Percentiles rank a stretch among this genome's conserved stretches.
phyloP scores from a whole-genome alignment of 2,113 vertebrate species.

The Grus americana region DNA sequence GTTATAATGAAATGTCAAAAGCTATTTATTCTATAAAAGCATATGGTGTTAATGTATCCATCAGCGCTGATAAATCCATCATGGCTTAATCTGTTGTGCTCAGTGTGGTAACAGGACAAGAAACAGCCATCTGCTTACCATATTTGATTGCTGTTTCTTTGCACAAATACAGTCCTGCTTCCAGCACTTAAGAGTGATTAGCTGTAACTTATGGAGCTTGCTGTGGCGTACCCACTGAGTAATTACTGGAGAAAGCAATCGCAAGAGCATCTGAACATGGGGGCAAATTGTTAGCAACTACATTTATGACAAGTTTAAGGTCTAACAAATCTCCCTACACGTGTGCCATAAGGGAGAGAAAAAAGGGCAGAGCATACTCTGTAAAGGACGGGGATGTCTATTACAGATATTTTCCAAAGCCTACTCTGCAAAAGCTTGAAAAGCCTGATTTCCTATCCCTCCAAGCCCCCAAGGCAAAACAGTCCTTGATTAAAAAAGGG shows the following conservation, averaged over 20 bases:
- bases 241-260: conserved; percentile 58
- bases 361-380: conserved; percentile 9
- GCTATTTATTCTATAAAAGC: conserved; percentile 52
- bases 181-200: conserved; percentile 72
- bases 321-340: conserved; percentile 3
- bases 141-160: conserved; percentile 69
- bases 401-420: neutral
- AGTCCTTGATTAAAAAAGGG: conserved; percentile 51
- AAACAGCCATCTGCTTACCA: conserved; percentile 72
- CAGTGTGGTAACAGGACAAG: conserved; percentile 54
- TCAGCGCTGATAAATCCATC: conserved; percentile 62
- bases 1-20: conserved; percentile 52
- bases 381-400: neutral
- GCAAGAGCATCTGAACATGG: conserved; percentile 21
- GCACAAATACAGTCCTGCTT: conserved; percentile 55
- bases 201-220: conserved; percentile 52
- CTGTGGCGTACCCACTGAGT: conserved; percentile 42
- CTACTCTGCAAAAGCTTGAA: conserved; percentile 7
- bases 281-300: conserved; percentile 43
- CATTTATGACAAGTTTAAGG: conserved; percentile 48
- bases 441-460: conserved; percentile 14
- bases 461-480: conserved; percentile 16
- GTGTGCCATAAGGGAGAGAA: neutral
- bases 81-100: conserved; percentile 58
- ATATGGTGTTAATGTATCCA: conserved; percentile 58